phyloP scores from a whole-genome alignment of 2,797 vertebrate species.

The Helostoma temminkii region DNA sequence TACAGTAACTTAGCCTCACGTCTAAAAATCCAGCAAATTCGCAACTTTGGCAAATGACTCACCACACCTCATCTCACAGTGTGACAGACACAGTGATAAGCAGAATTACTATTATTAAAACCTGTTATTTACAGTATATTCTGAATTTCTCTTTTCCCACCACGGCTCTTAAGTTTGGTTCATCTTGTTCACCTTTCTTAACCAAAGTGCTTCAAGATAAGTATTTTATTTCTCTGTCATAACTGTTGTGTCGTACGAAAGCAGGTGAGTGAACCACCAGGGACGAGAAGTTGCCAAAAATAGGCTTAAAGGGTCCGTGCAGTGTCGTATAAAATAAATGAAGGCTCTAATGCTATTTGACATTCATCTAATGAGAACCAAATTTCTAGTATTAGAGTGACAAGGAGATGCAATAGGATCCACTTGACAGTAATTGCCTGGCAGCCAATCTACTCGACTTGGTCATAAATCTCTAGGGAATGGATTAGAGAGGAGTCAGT shows the following conservation, averaged over 20 bases:
- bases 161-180: conserved; percentile 1
- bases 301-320: conserved; percentile 12
- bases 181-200: conserved; percentile 22
- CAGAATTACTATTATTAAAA: conserved; percentile 7
- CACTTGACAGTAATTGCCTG: conserved; percentile 80
- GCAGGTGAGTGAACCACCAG: conserved; percentile 45
- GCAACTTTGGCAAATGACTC: conserved; percentile 35
- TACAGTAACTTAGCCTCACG: conserved; percentile 20
- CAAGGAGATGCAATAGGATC: conserved; percentile 73
- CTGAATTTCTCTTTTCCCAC: conserved; percentile 5
- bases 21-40: conserved; percentile 8
- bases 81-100: conserved; percentile 7
- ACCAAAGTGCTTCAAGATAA: background rate
- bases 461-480: conserved; percentile 63
- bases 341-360: conserved; percentile 76
- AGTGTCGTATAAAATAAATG: conserved; percentile 69
- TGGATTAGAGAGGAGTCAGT: conserved; percentile 59
- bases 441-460: conserved; percentile 58
- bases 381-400: conserved; percentile 78
- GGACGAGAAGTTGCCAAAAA: conserved; percentile 40
- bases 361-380: conserved; percentile 79
- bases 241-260: conserved; percentile 29
- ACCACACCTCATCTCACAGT: conserved; percentile 18
- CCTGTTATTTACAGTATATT: too few relatives aligned
- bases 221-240: conserved; percentile 14